These are phyloP conservation scores for Spinus pinus DNA, from an alignment of 2,797 vertebrate species.

Conservation along the genomic window DNA sequence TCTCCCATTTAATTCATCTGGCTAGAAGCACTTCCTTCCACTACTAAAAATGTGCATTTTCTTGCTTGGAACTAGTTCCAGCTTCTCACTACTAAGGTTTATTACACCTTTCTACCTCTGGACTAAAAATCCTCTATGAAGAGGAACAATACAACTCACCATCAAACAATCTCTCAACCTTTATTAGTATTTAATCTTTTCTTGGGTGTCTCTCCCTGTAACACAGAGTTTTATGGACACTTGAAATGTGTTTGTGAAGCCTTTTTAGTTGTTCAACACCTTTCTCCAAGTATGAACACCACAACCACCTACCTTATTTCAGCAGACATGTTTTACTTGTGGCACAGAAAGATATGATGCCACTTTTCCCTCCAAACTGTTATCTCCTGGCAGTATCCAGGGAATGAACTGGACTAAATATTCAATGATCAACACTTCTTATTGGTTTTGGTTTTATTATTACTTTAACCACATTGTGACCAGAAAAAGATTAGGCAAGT, in stretches of 20 bases:
- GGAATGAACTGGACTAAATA: background rate
- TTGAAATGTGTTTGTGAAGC: background rate
- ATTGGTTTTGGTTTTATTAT: background rate
- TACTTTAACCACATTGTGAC: background rate
- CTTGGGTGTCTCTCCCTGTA: background rate
- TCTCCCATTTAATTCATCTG: background rate
- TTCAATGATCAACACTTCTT: rapidly evolving
- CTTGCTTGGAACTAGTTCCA: background rate
- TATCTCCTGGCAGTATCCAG: background rate
- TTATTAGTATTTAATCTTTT: background rate
- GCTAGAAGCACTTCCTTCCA: background rate
- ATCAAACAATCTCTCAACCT: background rate
- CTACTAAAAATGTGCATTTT: background rate
- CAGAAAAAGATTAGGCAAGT: background rate
- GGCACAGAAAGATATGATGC: background rate
- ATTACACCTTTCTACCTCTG: background rate
- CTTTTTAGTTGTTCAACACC: background rate
- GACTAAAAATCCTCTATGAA: background rate
- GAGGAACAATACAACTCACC: background rate
- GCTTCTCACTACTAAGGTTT: background rate
- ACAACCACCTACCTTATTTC: background rate
- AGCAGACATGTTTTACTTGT: background rate
- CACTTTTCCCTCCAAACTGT: background rate
- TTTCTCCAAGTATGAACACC: background rate
- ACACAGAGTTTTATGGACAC: background rate